Evolutionary conservation across 2,113 vertebrate genomes (phyloP).

Genomic region (Peromyscus polionotus): DNA sequence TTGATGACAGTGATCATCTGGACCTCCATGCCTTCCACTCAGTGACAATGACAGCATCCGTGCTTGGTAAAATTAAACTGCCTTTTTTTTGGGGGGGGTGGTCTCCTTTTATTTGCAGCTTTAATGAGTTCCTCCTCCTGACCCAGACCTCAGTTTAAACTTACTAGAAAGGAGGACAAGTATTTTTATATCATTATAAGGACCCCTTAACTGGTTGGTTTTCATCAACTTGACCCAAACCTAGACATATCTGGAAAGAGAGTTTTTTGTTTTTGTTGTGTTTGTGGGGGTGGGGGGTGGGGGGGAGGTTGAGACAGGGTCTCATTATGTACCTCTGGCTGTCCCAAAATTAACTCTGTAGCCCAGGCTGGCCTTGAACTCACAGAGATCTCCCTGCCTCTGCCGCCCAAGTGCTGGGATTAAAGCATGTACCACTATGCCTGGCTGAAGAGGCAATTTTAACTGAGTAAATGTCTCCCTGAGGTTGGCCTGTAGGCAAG

Average conservation of each 20-base stretch:
- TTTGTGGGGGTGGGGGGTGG: too few species aligned
- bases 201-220: background rate
- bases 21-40: background rate
- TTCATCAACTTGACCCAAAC: background rate
- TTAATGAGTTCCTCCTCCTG: background rate
- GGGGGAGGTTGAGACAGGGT: background rate
- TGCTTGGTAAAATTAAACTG: background rate
- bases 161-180: conserved; percentile 22
- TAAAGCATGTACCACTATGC: background rate
- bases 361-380: background rate
- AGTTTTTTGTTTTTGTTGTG: background rate
- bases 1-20: background rate
- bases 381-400: background rate
- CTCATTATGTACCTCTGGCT: background rate
- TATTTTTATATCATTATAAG: background rate
- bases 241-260: background rate
- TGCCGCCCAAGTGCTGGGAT: background rate
- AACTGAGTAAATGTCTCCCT: background rate
- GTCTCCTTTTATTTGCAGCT: conserved; percentile 20
- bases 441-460: background rate
- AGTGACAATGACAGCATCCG: background rate
- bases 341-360: background rate
- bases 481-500: background rate
- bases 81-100: background rate
- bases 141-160: background rate